A percentile compares a stretch with the other conserved stretches of the same genome.
Conservation (phyloP, 2,113 vertebrate genomes). For the Grus americana region DNA sequence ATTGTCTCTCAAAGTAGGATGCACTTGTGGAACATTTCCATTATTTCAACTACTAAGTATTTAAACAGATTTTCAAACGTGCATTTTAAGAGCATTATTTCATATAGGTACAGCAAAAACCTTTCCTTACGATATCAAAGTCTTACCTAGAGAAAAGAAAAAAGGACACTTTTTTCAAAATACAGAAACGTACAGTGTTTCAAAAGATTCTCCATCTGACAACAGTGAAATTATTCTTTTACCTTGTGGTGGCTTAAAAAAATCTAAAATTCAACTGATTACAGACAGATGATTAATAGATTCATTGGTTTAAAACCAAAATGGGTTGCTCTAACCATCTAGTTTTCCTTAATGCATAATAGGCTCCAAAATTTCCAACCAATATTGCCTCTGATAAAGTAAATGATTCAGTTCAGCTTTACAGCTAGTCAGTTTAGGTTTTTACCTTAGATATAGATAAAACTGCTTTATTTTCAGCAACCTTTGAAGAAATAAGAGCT, state of each 20-base stretch:
- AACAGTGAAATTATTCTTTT: neutral
- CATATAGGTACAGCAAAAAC: neutral
- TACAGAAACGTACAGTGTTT: neutral
- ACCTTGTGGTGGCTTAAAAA: neutral
- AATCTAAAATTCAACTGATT: neutral
- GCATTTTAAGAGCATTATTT: neutral
- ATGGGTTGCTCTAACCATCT: neutral
- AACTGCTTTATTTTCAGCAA: slow-evolving; percentile 19
- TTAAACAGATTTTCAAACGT: neutral
- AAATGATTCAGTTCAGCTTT: neutral
- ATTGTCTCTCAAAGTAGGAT: neutral
- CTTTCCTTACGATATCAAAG: neutral
- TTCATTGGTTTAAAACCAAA: neutral
- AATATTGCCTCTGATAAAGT: neutral
- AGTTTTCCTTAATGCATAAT: neutral
- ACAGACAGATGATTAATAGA: neutral
- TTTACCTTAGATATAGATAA: neutral
- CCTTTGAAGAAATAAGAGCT: slow-evolving; percentile 12
- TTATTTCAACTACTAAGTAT: neutral
- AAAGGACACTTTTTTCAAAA: neutral
- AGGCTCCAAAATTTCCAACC: neutral
- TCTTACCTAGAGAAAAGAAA: neutral
- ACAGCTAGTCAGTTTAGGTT: neutral
- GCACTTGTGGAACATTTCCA: neutral
- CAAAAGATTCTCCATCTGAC: neutral